A percentile compares a stretch with the other conserved stretches of the same genome.
Conservation (phyloP, 2,113 vertebrate genomes). For the Chloropsis cyanopogon region DNA sequence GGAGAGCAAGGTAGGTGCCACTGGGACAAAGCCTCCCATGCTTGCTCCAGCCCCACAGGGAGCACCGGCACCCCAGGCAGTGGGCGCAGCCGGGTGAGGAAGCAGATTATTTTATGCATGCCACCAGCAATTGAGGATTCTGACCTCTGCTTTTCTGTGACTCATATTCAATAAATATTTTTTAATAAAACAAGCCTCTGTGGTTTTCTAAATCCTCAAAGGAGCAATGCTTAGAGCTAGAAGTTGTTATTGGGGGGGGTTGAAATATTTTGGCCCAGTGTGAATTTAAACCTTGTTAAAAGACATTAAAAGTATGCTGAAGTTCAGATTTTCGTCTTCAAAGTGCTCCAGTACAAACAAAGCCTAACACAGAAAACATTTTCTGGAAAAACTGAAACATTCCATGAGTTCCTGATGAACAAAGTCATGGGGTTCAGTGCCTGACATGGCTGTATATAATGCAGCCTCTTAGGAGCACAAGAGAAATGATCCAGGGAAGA, state of each 20-base stretch:
- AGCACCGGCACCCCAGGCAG: rapidly evolving
- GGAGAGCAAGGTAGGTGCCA: neutral
- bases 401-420: slow-evolving; percentile 43
- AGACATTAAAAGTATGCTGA: slow-evolving; percentile 40
- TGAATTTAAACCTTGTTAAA: slow-evolving; percentile 68
- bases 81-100: rapidly evolving
- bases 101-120: neutral
- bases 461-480: slow-evolving; percentile 29
- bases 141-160: slow-evolving; percentile 43
- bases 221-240: slow-evolving; percentile 1
- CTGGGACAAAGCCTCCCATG: neutral
- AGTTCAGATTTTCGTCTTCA: slow-evolving; percentile 59
- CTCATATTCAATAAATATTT: slow-evolving; percentile 52
- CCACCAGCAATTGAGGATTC: slow-evolving; percentile 7
- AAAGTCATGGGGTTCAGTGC: slow-evolving; percentile 23
- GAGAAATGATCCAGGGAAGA: slow-evolving; percentile 49
- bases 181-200: slow-evolving; percentile 50
- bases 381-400: slow-evolving; percentile 58
- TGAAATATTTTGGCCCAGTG: neutral
- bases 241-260: neutral
- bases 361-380: slow-evolving; percentile 53
- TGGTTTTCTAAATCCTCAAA: slow-evolving; percentile 58
- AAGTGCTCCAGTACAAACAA: slow-evolving; percentile 64
- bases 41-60: rapidly evolving
- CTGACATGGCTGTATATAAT: slow-evolving; percentile 27